phyloP scores from a whole-genome alignment of 1,140 invertebrate species.

The Dysdera silvatica region DNA sequence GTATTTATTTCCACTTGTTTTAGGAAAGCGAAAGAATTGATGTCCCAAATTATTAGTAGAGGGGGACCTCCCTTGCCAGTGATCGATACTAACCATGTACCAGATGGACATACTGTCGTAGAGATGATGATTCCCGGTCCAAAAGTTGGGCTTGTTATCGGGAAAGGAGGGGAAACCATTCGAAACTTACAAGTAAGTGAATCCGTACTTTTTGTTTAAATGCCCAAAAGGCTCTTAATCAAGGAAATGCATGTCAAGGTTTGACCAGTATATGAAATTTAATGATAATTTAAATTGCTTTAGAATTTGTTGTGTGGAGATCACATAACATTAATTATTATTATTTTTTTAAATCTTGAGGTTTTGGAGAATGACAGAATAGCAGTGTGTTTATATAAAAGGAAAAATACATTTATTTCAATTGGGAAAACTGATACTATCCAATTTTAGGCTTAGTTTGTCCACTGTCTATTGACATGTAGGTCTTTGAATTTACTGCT shows the following conservation, averaged over 20 bases:
- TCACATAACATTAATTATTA: not conserved
- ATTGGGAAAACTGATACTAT: not conserved
- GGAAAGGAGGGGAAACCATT: constrained; percentile 95
- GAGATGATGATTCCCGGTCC: constrained; percentile 95
- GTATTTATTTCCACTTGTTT: not conserved
- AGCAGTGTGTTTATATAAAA: too few species aligned
- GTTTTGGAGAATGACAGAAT: too few species aligned
- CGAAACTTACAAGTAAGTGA: constrained; percentile 72
- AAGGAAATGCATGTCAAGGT: too few species aligned
- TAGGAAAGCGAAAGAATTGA: constrained; percentile 28
- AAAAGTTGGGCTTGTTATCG: constrained; percentile 94
- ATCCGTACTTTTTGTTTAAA: too few species aligned
- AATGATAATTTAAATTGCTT: too few species aligned
- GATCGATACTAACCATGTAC: constrained; percentile 24
- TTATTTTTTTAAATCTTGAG: not conserved
- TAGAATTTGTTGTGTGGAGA: not conserved
- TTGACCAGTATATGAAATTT: too few species aligned
- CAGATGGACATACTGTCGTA: constrained; percentile 41
- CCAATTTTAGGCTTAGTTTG: too few species aligned
- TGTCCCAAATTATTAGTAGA: constrained; percentile 19
- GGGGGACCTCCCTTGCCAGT: constrained; percentile 24
- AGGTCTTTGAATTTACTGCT: too few species aligned
- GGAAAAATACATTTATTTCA: not conserved
- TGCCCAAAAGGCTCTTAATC: too few species aligned
- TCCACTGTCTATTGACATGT: too few species aligned